These are phyloP conservation scores for Athene noctua DNA, from an alignment of 2,113 vertebrate species.

Conservation along the genomic window DNA sequence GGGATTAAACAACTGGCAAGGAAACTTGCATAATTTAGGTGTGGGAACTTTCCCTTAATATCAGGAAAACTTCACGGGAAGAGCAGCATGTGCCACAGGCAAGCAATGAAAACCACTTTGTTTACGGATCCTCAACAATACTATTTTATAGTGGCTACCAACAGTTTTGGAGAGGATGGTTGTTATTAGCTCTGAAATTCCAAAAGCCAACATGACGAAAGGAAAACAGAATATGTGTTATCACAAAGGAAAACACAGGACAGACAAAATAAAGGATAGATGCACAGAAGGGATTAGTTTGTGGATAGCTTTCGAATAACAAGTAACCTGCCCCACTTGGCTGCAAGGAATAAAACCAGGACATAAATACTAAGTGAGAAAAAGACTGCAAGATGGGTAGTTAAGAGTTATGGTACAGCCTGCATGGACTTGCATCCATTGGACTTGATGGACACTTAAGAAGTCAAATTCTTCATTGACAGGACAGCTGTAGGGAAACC, in stretches of 20 bases:
- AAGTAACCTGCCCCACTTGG: not conserved
- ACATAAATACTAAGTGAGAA: not conserved
- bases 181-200: too few relatives aligned
- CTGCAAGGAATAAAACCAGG: not conserved
- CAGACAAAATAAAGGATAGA: not conserved
- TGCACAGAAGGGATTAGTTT: not conserved
- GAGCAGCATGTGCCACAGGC: not conserved
- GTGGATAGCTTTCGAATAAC: not conserved
- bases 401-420: not conserved
- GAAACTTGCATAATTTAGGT: not conserved
- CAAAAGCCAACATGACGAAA: fast-evolving
- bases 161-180: not conserved
- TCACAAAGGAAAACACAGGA: not conserved
- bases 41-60: not conserved
- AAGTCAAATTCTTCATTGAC: not conserved
- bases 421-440: not conserved
- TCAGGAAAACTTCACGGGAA: not conserved
- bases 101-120: not conserved
- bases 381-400: not conserved
- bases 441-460: not conserved
- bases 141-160: not conserved
- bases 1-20: not conserved
- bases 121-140: not conserved
- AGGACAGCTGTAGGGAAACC: not conserved
- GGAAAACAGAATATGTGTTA: not conserved